phyloP scores from a whole-genome alignment of 2,888 invertebrate genomes.

The Schrankia costaestrigalis region DNA sequence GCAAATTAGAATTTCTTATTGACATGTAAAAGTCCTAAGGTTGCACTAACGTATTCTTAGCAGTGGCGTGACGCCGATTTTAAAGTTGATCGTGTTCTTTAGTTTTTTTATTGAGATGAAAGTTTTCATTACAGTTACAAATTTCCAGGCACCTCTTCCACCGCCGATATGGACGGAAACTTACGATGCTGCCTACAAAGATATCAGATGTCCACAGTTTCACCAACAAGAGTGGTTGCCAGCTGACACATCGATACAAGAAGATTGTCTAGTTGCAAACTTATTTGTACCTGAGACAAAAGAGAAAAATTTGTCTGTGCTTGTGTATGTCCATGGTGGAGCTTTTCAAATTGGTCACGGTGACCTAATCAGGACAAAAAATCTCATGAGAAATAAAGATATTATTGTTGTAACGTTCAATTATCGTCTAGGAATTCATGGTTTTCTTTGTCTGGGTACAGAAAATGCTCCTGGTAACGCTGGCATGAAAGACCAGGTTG shows the following conservation, averaged over 20 bases:
- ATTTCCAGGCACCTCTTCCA: slow-evolving; percentile 6
- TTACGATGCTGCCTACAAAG: slow-evolving; percentile 35
- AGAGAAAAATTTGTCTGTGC: slow-evolving; percentile 33
- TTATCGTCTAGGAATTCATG: slow-evolving; percentile 39
- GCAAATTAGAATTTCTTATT: no score
- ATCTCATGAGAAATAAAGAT: slow-evolving; percentile 29
- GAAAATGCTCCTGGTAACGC: slow-evolving; percentile 45
- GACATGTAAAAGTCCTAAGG: no score
- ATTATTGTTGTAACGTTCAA: slow-evolving; percentile 40
- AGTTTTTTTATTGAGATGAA: no score
- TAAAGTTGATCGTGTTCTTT: no score
- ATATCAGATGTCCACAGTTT: slow-evolving; percentile 38
- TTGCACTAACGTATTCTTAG: no score
- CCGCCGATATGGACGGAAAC: slow-evolving; percentile 27
- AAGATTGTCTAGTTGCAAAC: slow-evolving; percentile 55
- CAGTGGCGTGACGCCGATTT: no score
- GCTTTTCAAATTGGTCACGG: slow-evolving; percentile 34
- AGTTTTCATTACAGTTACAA: no score
- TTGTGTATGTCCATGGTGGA: slow-evolving; percentile 41
- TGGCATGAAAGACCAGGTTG: slow-evolving; percentile 50
- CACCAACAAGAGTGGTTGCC: neutral
- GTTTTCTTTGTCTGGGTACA: slow-evolving; percentile 45
- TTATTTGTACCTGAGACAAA: slow-evolving; percentile 52
- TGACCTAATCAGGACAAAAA: slow-evolving; percentile 14
- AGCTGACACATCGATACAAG: neutral